Evolutionary conservation across 2,888 invertebrate species (phyloP).

Genomic region (Heliconius ismenius): DNA sequence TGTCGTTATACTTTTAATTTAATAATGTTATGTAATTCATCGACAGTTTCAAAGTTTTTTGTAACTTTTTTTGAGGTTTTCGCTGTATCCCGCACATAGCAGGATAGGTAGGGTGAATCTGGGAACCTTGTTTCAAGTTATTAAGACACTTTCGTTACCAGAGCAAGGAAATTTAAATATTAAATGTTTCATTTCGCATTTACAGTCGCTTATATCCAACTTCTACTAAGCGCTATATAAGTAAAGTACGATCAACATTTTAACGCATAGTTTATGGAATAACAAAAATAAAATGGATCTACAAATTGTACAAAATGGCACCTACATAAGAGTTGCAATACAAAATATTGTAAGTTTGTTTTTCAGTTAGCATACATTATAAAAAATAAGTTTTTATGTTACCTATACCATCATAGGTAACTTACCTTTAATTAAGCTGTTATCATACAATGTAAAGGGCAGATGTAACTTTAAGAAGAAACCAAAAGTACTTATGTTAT

Average conservation of each 20-base stretch:
- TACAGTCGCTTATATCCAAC: neutral
- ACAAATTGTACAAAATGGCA: neutral
- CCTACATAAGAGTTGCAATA: neutral
- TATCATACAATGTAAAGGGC: slow-evolving; percentile 13
- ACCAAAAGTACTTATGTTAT: neutral
- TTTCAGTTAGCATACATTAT: neutral
- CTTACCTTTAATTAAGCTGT: neutral
- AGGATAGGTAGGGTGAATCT: neutral
- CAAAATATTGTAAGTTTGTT: neutral
- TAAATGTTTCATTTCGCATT: neutral
- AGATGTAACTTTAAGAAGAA: neutral
- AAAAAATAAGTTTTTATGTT: neutral
- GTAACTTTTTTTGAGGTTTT: neutral
- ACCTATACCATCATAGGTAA: neutral
- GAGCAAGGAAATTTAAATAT: neutral
- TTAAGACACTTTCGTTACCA: no score
- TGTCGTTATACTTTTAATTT: no score
- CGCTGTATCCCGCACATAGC: neutral
- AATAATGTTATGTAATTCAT: no score
- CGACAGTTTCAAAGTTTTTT: no score
- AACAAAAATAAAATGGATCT: neutral
- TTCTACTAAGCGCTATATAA: neutral
- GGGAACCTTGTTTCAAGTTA: neutral
- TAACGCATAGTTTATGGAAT: neutral
- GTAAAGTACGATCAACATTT: neutral